These are phyloP conservation scores for Aselliscus stoliczkanus DNA, from an alignment of 2,797 vertebrate genomes.

Conservation along the genomic window DNA sequence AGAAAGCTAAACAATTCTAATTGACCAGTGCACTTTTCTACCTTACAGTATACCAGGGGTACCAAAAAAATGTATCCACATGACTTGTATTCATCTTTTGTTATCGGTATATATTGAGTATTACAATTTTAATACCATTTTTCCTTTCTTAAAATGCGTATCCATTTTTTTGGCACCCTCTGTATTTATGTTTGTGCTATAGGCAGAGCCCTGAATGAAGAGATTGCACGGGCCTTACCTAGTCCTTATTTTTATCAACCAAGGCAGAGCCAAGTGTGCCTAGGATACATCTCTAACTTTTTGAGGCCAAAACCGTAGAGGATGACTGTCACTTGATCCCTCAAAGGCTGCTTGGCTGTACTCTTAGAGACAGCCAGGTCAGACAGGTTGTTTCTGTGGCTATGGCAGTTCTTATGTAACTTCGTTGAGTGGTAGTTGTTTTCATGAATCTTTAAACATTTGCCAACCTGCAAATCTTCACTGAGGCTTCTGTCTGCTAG, in stretches of 20 bases:
- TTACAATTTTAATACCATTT: too few species aligned
- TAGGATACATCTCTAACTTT: background rate
- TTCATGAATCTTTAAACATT: background rate
- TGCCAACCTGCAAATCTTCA: background rate
- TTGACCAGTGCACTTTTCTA: background rate
- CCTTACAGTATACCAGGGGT: background rate
- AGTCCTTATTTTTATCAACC: background rate
- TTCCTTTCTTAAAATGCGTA: too few species aligned
- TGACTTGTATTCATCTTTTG: too few species aligned
- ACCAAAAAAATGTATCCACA: too few species aligned
- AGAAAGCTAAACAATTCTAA: background rate
- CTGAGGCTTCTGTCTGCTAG: conserved; percentile 75
- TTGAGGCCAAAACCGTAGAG: background rate
- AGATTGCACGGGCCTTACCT: background rate
- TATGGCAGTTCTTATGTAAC: background rate
- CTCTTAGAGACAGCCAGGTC: background rate
- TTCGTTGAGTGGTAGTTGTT: background rate
- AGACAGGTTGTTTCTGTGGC: background rate
- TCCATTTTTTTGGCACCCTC: too few species aligned
- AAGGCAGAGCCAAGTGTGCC: background rate
- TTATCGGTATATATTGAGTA: too few species aligned
- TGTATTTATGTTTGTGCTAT: background rate
- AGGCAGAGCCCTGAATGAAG: background rate
- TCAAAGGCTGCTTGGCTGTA: background rate
- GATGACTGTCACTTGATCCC: background rate